Conservation (phyloP, 1,140 invertebrate species). For the honey bee (Apis mellifera) region DNA sequence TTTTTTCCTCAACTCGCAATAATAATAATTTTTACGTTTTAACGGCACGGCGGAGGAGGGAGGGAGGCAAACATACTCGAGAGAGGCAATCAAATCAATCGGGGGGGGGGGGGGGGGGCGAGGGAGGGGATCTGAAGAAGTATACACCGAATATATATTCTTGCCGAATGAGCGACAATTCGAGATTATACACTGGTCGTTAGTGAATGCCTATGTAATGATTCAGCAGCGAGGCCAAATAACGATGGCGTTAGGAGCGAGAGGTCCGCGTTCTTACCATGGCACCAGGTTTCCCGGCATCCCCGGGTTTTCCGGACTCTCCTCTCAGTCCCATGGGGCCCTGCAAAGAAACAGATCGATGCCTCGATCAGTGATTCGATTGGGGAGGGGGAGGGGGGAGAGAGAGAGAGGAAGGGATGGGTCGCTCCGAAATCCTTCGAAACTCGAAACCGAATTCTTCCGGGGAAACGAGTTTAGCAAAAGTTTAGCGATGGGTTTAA, state of each 20-base stretch:
- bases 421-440: too few relatives aligned
- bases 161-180: slow-evolving; percentile 46
- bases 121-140: slow-evolving; percentile 37
- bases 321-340: slow-evolving; percentile 94
- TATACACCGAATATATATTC: background rate
- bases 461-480: too few relatives aligned
- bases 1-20: background rate
- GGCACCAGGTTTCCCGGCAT: slow-evolving; percentile 88
- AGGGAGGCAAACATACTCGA: slow-evolving; percentile 29
- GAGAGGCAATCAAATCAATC: too few relatives aligned
- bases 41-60: slow-evolving; percentile 31
- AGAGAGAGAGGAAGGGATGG: too few relatives aligned
- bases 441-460: too few relatives aligned
- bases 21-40: slow-evolving; percentile 19
- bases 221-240: slow-evolving; percentile 74
- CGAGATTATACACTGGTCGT: slow-evolving; percentile 61
- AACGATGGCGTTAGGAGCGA: slow-evolving; percentile 78
- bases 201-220: slow-evolving; percentile 68
- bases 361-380: background rate
- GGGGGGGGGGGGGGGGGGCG: too few relatives aligned
- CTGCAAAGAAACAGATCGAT: slow-evolving; percentile 80
- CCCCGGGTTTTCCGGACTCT: slow-evolving; percentile 88
- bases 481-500: background rate
- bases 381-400: too few relatives aligned
- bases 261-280: slow-evolving; percentile 86